A percentile compares a stretch with the other conserved stretches of the same genome.
Evolutionary conservation across 2,113 vertebrate species (phyloP).

Genomic region (Caloenas nicobarica): DNA sequence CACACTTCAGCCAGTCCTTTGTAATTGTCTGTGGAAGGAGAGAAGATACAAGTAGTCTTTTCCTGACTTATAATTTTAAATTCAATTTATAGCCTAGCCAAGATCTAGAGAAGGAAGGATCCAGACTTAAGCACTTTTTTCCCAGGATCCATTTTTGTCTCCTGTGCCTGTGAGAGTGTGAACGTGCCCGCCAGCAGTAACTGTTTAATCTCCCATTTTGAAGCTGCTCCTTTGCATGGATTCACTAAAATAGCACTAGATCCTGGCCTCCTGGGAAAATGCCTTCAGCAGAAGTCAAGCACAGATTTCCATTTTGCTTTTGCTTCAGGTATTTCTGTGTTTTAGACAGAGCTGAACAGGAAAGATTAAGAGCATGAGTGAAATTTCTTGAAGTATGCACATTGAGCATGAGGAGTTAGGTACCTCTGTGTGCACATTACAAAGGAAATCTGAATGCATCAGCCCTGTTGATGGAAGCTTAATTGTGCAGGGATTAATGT

Average conservation of each 20-base stretch:
- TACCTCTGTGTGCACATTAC: not conserved
- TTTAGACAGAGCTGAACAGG: not conserved
- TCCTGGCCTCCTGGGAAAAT: not conserved
- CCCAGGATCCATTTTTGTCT: not conserved
- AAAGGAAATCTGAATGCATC: not conserved
- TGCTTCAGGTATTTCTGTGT: not conserved
- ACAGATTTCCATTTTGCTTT: not conserved
- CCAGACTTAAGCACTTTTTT: not conserved
- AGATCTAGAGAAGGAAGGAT: not conserved
- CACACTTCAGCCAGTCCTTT: not conserved
- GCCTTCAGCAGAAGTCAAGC: not conserved
- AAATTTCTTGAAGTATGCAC: not conserved
- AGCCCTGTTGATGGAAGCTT: not conserved
- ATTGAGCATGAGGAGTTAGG: not conserved
- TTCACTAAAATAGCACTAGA: not conserved
- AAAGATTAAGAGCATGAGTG: not conserved
- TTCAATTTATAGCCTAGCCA: not conserved
- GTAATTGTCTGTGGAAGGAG: not conserved
- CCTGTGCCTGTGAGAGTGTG: not conserved
- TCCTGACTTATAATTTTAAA: not conserved
- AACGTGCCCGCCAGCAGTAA: not conserved
- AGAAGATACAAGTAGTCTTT: not conserved
- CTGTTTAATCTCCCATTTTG: not conserved
- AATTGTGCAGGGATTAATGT: not conserved
- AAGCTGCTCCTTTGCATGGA: not conserved